Evolutionary conservation across 2,888 invertebrate species (phyloP), one percentile per base, ranked within the genome.

Genomic region (Drosophila paramelanica): DNA sequence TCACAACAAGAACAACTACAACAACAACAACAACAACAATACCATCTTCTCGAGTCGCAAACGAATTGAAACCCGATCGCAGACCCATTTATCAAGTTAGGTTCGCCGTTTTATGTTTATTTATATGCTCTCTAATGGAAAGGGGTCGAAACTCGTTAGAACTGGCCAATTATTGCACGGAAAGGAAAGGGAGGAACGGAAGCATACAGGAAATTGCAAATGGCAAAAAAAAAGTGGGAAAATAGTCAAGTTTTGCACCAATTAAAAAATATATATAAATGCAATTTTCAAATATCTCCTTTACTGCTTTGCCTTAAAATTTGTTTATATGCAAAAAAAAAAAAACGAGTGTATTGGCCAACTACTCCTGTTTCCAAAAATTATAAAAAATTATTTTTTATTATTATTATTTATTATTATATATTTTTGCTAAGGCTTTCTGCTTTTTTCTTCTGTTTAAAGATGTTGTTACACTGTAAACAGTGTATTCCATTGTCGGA

Each of bases 41-140:
- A 7, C 10, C 31, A 57, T 58, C 62, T 62, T 64, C 41, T 41
- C 8, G 49, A 71, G 66, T 36, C 73, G 56, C 53, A 10, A 45
- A 11, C 45, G 50, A 73, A 82, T 76, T 69, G 88, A 87, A 87
- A 76, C 81, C 81, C 76, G 82, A 83, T 84, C 81, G 81, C 73
- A 65, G 61, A 70, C 52, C 57, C 76, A 78, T 78, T 87, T 84
- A 83, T 84, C 76, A 79, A 81, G 79, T 78, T 85, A 79, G 60
- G 47, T 73, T 52, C 67, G 49, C 52, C 8, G 39, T 62, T 58
- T 53, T 56, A 52, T 46, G 38, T 68, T 65, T 77, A 62, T 79
- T 67, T 81, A 60, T 62, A 62, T 74, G 64, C 20, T 66, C 47
- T 47, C 56, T 46, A 76, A 70, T 64, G 67, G 60, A 79, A 73